Conservation (phyloP, 2,113 vertebrate species). For the Gobiocypris rarus region DNA sequence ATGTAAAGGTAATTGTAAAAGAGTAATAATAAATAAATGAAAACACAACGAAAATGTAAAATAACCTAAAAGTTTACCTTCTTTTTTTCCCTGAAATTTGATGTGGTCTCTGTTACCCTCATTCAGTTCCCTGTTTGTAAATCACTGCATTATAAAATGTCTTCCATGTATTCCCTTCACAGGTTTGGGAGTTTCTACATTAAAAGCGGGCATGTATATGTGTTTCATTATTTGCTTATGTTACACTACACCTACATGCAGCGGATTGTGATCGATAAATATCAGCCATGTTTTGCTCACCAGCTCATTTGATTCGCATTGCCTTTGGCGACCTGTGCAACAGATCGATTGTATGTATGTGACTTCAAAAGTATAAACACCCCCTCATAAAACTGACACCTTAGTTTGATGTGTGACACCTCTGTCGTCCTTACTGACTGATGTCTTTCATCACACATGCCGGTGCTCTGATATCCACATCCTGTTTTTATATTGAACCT, state of each 20-base stretch:
- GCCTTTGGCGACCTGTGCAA: constrained; percentile 48
- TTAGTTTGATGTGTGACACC: constrained; percentile 64
- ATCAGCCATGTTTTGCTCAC: constrained; percentile 1
- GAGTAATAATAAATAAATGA: too few species aligned
- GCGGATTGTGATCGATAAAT: background rate
- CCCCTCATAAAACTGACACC: constrained; percentile 61
- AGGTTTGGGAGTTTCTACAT: background rate
- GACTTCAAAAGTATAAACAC: constrained; percentile 41
- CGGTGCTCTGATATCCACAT: constrained; percentile 55
- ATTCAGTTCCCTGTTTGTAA: background rate
- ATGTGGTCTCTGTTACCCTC: too few species aligned
- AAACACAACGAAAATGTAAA: too few species aligned
- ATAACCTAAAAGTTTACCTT: too few species aligned
- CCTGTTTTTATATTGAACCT: constrained; percentile 45
- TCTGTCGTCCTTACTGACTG: constrained; percentile 63
- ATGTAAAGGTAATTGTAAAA: too few species aligned
- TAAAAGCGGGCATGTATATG: background rate
- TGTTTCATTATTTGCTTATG: background rate
- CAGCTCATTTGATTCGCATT: background rate
- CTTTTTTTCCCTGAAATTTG: too few species aligned
- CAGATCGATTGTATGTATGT: constrained; percentile 37
- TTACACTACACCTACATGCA: background rate
- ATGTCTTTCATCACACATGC: constrained; percentile 45
- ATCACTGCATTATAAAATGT: background rate
- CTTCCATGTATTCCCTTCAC: background rate